phyloP scores from a whole-genome alignment of 2,797 vertebrate species.

The Enteromius treurensis region DNA sequence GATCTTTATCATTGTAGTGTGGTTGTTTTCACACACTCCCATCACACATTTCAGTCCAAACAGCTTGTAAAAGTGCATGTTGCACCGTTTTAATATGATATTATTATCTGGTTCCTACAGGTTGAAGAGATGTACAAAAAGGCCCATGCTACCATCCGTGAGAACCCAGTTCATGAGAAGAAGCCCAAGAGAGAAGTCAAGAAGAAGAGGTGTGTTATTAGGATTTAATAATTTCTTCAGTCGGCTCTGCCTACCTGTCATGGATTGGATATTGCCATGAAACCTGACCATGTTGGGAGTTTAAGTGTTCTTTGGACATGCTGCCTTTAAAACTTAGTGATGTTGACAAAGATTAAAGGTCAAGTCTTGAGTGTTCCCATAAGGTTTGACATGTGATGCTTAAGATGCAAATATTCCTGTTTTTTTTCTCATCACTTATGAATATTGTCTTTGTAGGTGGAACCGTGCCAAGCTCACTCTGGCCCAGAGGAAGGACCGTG shows the following conservation, averaged over 20 bases:
- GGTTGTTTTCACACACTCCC: no score
- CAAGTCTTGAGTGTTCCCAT: not conserved
- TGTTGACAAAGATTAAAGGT: not conserved
- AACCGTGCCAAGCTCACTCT: constrained; percentile 95
- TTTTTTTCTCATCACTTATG: not conserved
- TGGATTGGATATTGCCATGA: not conserved
- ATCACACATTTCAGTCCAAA: no score
- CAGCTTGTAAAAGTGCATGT: no score
- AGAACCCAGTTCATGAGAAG: constrained; percentile 97
- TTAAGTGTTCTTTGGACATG: not conserved
- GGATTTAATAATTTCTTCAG: not conserved
- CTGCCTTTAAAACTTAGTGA: not conserved
- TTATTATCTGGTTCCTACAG: constrained; percentile 68
- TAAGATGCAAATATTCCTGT: not conserved
- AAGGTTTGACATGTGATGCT: not conserved
- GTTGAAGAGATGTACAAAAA: constrained; percentile 96
- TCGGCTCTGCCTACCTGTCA: not conserved
- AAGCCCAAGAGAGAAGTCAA: constrained; percentile 94
- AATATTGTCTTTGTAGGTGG: constrained; percentile 79
- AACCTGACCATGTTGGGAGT: not conserved
- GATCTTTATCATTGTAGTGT: no score
- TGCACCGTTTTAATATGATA: not conserved
- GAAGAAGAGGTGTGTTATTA: constrained; percentile 90
- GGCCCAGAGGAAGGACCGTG: constrained; percentile 93
- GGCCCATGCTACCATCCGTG: constrained; percentile 89